phyloP scores from a whole-genome alignment of 1,140 invertebrate genomes.

The Mya arenaria region DNA sequence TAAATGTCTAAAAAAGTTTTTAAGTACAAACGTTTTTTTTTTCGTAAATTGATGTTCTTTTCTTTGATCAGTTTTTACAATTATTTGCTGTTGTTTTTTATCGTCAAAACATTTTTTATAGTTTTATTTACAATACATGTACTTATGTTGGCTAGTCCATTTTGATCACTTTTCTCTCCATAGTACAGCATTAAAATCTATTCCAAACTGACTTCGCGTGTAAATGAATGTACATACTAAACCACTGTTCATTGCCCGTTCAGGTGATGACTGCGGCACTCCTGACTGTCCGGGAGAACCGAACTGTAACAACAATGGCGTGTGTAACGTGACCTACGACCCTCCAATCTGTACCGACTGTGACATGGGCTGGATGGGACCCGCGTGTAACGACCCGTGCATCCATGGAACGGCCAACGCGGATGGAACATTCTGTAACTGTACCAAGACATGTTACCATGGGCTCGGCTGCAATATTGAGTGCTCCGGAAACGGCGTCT shows the following conservation, averaged over 20 bases:
- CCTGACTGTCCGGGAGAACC: slow-evolving; percentile 72
- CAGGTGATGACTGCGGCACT: slow-evolving; percentile 62
- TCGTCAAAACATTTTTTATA: no score
- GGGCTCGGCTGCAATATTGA: slow-evolving; percentile 71
- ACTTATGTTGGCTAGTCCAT: no score
- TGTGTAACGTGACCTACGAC: slow-evolving; percentile 62
- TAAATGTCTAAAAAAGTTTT: no score
- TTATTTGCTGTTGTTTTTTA: no score
- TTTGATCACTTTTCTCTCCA: no score
- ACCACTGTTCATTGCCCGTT: slow-evolving; percentile 38
- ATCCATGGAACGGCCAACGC: slow-evolving; percentile 61
- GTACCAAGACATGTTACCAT: slow-evolving; percentile 71
- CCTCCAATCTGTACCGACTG: slow-evolving; percentile 71
- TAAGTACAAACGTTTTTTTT: no score
- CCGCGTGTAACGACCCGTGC: slow-evolving; percentile 69
- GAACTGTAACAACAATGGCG: slow-evolving; percentile 66
- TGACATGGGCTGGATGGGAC: slow-evolving; percentile 67
- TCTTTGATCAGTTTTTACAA: no score
- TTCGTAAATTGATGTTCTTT: no score
- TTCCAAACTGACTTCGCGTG: no score
- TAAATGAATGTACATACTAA: no score
- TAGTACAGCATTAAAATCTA: no score
- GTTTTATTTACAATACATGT: no score
- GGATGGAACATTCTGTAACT: slow-evolving; percentile 61
- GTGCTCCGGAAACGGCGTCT: slow-evolving; percentile 70